These are phyloP conservation scores for Anagyrus pseudococci DNA, from an alignment of 2,888 invertebrate species.

Conservation along the genomic window DNA sequence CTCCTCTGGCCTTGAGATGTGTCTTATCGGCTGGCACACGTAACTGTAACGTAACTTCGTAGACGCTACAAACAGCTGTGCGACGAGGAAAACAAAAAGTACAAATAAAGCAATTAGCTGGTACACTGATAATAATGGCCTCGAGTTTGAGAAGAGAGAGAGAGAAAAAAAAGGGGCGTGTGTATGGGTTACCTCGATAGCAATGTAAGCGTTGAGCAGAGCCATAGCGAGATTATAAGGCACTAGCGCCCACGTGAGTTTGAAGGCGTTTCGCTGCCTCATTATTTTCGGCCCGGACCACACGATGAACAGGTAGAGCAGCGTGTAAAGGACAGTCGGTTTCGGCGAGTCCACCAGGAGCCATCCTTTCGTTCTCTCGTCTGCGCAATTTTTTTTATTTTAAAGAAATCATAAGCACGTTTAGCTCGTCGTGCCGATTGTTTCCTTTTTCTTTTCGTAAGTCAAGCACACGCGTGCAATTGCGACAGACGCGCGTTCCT, in stretches of 20 bases:
- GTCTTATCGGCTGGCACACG: conserved; percentile 84
- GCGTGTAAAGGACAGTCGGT: conserved; percentile 74
- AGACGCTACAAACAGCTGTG: conserved; percentile 74
- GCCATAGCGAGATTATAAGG: conserved; percentile 88
- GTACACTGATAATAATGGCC: background rate
- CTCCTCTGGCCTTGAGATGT: conserved; percentile 79
- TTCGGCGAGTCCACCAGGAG: conserved; percentile 81
- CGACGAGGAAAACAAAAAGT: conserved; percentile 39
- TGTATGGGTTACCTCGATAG: conserved; percentile 68
- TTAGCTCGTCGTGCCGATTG: background rate
- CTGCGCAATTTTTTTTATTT: no score
- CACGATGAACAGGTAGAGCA: conserved; percentile 78
- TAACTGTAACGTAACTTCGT: conserved; percentile 81
- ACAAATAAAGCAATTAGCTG: background rate
- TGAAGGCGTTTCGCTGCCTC: conserved; percentile 77
- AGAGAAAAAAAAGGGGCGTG: background rate
- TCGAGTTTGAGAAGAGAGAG: background rate
- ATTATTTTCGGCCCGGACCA: conserved; percentile 83
- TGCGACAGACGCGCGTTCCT: no score
- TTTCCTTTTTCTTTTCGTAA: background rate
- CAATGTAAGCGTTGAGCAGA: conserved; percentile 82
- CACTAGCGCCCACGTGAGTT: conserved; percentile 77
- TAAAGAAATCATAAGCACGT: no score
- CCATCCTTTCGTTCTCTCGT: conserved; percentile 84
- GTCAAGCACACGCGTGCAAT: background rate